Evolutionary conservation across 30 jellyfish, hydroid and myxozoan species (phyloP).

Genomic region (Catostylus mosaicus): DNA sequence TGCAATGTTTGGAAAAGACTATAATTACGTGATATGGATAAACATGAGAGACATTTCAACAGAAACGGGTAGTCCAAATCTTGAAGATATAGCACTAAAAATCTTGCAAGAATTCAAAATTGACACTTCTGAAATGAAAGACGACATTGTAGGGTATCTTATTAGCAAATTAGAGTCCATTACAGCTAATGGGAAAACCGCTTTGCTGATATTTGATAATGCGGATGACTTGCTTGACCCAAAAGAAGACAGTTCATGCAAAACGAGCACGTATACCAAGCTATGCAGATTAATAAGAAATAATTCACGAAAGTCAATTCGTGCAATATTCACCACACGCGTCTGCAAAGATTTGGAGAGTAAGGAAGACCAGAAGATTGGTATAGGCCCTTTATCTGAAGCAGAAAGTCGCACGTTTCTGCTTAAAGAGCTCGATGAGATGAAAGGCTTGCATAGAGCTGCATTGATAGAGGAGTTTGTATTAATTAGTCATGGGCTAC

Average conservation of each 20-base stretch:
- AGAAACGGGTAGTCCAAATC: background rate
- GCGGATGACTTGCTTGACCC: slow-evolving; percentile 16
- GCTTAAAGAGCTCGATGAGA: background rate
- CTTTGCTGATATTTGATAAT: slow-evolving; percentile 20
- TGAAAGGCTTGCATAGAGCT: background rate
- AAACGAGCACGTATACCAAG: background rate
- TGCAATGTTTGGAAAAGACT: slow-evolving; percentile 1
- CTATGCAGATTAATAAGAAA: background rate
- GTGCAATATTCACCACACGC: slow-evolving; percentile 10
- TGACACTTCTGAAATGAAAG: slow-evolving; percentile 22
- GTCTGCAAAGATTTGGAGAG: background rate
- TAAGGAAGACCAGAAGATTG: background rate
- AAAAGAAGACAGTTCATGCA: background rate
- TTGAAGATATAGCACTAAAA: background rate
- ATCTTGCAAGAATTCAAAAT: slow-evolving; percentile 21
- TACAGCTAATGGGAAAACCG: slow-evolving; percentile 1
- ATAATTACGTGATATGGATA: slow-evolving; percentile 29
- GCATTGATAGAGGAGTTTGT: background rate
- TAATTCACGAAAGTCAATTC: slow-evolving; percentile 1
- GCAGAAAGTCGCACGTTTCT: background rate
- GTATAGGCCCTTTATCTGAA: background rate
- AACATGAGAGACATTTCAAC: slow-evolving; percentile 19
- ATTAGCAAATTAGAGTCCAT: background rate
- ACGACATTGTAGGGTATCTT: background rate
- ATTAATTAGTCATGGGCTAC: slow-evolving; percentile 14